Percentiles rank a stretch among this genome's conserved stretches.
phyloP scores from a whole-genome alignment of 2,113 vertebrate genomes.

The Accipiter cooperii region DNA sequence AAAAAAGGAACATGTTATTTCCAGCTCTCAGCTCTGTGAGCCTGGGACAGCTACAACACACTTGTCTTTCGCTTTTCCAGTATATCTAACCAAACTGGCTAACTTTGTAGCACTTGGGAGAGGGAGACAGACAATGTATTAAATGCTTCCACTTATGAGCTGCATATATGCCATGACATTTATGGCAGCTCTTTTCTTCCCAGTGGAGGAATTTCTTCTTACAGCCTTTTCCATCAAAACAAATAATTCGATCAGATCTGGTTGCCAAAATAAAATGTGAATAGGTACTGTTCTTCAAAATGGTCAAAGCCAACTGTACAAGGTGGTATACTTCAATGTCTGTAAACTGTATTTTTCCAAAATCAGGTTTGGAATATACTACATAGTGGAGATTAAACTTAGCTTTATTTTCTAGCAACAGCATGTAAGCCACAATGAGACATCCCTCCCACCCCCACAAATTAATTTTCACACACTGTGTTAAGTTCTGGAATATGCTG shows the following conservation, averaged over 20 bases:
- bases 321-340: neutral
- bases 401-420: neutral
- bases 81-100: neutral
- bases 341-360: neutral
- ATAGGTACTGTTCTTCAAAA: neutral
- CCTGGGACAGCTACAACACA: neutral
- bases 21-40: neutral
- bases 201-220: neutral
- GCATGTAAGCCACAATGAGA: neutral
- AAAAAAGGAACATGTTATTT: neutral
- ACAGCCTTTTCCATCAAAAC: neutral
- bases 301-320: neutral
- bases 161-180: neutral
- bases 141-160: neutral
- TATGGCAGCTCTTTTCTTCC: neutral
- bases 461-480: neutral
- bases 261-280: neutral
- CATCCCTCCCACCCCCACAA: neutral
- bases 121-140: neutral
- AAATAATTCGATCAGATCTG: neutral
- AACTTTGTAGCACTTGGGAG: neutral
- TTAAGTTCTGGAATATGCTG: neutral
- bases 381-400: neutral
- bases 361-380: neutral
- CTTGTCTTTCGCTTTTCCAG: neutral